Evolutionary conservation across 2,113 vertebrate species (phyloP).

Genomic region (Cariama cristata): DNA sequence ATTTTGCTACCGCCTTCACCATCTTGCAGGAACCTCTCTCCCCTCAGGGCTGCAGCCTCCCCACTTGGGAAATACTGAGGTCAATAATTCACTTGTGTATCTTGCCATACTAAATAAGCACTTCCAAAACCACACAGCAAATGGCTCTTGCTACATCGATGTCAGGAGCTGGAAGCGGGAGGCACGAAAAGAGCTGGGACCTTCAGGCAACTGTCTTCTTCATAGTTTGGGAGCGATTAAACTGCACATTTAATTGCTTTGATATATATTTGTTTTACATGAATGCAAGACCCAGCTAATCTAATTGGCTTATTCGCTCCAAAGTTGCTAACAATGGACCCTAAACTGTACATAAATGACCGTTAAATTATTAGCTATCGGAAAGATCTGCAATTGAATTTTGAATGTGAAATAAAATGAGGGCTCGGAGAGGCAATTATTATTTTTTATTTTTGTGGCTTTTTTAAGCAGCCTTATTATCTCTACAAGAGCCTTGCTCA

Average conservation of each 20-base stretch:
- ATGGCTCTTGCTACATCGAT: background rate
- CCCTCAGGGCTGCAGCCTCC: background rate
- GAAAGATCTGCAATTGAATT: constrained; percentile 38
- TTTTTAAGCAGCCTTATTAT: constrained; percentile 34
- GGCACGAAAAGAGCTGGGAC: background rate
- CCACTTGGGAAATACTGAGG: background rate
- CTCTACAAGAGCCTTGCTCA: background rate
- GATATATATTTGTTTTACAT: constrained; percentile 62
- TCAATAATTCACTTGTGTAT: background rate
- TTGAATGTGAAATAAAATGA: constrained; percentile 32
- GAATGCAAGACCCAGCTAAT: constrained; percentile 36
- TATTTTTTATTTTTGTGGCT: constrained; percentile 28
- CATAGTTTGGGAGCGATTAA: constrained; percentile 17
- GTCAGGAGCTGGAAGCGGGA: background rate
- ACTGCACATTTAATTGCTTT: constrained; percentile 45
- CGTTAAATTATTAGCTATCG: constrained; percentile 46
- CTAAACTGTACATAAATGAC: constrained; percentile 43
- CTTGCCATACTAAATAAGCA: background rate
- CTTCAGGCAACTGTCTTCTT: constrained; percentile 19
- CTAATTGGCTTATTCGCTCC: constrained; percentile 22
- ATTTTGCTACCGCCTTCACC: background rate
- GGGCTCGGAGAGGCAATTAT: background rate
- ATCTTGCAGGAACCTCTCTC: background rate
- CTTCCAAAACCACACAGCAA: background rate
- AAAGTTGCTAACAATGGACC: constrained; percentile 23